Evolutionary conservation across 1,140 invertebrate genomes (phyloP).

Genomic region (Pemphigus obesinymphae): DNA sequence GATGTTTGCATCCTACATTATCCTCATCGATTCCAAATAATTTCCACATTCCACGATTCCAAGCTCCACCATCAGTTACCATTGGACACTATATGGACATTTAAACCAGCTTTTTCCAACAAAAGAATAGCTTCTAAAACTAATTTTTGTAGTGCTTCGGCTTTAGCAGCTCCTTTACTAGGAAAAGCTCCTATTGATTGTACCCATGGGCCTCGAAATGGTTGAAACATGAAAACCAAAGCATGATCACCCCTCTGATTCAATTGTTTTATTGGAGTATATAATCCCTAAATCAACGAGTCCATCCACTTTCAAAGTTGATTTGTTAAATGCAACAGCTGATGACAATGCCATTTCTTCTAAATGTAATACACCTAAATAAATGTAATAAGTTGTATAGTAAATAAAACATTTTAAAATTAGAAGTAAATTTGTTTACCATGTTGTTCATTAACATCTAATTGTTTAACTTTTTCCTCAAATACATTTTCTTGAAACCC

Average conservation of each 20-base stretch:
- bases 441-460: neutral
- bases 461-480: neutral
- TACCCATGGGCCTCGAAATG: neutral
- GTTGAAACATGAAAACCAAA: constrained; percentile 10
- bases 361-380: neutral
- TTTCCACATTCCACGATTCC: constrained; percentile 12
- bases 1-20: neutral
- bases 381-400: neutral
- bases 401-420: too few relatives aligned
- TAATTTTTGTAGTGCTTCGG: neutral
- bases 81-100: neutral
- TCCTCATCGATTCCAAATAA: neutral
- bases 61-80: neutral
- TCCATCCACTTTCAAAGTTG: neutral
- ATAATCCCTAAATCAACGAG: neutral
- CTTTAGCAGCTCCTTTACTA: neutral
- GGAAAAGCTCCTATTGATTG: neutral
- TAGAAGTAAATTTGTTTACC: too few relatives aligned
- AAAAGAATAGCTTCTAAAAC: neutral
- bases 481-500: neutral
- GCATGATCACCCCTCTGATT: neutral
- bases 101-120: neutral
- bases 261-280: neutral
- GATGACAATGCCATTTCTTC: constrained; percentile 5
- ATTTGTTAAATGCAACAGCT: neutral